These are phyloP conservation scores for Syncerus caffer DNA, from an alignment of 2,797 vertebrate species.

Conservation along the genomic window DNA sequence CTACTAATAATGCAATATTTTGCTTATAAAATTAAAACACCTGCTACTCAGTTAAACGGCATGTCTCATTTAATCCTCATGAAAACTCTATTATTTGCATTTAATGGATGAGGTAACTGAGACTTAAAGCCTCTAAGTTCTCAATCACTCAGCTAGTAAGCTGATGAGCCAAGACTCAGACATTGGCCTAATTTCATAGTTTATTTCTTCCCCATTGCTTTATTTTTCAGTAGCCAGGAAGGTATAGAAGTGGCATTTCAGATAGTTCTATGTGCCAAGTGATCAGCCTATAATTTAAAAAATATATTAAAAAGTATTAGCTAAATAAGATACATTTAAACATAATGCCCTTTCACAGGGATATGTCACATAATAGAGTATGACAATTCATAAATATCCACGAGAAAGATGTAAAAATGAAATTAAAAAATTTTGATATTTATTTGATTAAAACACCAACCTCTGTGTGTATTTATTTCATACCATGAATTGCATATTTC, in stretches of 20 bases:
- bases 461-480: neutral
- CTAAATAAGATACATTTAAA: neutral
- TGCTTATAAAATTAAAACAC: neutral
- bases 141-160: neutral
- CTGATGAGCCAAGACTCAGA: accelerated
- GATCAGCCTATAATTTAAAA: neutral
- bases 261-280: neutral
- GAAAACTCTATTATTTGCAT: neutral
- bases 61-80: neutral
- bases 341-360: neutral
- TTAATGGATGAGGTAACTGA: neutral
- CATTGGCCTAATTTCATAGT: neutral
- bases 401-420: neutral
- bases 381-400: neutral
- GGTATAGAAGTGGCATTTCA: neutral
- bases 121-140: neutral
- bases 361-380: neutral
- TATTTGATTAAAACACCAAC: neutral
- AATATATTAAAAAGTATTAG: neutral
- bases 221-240: neutral
- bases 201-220: neutral
- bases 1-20: neutral
- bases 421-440: neutral
- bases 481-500: neutral
- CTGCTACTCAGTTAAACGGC: neutral